Base-by-base conservation (phyloP, 2,113 vertebrate genomes). In the Catharus bicknelli region DNA sequence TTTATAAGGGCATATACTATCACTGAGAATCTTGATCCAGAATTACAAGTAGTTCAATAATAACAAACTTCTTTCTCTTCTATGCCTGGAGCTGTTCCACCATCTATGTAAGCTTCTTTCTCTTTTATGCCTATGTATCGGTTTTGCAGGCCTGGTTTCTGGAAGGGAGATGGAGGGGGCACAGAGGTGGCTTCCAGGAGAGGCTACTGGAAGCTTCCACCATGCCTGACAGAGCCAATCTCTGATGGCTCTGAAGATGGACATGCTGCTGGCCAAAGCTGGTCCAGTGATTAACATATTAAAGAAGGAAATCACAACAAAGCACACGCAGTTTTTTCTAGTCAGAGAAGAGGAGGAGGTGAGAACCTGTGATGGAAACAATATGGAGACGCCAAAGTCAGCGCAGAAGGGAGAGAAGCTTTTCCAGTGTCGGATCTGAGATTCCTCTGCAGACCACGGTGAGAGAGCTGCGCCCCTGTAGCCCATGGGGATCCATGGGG, bases 381-480 rank as follows among this genome's bases (percentile, higher is more conserved):
- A n/a, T 21, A 11, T 11, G 16, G 29, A 40, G 4, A 32, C 34
- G 50, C 16, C 27, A 26, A 40, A 57, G 29, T 26, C 45, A 50
- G 34, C 19, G 27, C 4, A 62, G 27, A 21, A 40, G 21, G n/a
- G 17, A 15, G 0, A 59, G 12, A 21, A 76, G 3, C 1, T 26
- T 45, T 34, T 50, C 45, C 57, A 40, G 34, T 1, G 1, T 9
- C 2, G 1, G 6, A 59, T 26, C n/a, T 2, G 1, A 18, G 43
- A 17, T 25, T 59, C 43, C 26, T 29, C 55, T 38, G 55, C 43
- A 59, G n/a, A 22, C 26, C n/a, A 18, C 1, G 26, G 55, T 23
- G 43, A 30, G 3, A 20, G 15, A 38, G 43, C 11, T 30, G 11
- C 8, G 25, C 2, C 23, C 53, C 34, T 36, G 34, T 8, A 64